Base-by-base conservation (phyloP, 37 sponge, comb jelly and placozoan species). In the Crambe crambe region DNA sequence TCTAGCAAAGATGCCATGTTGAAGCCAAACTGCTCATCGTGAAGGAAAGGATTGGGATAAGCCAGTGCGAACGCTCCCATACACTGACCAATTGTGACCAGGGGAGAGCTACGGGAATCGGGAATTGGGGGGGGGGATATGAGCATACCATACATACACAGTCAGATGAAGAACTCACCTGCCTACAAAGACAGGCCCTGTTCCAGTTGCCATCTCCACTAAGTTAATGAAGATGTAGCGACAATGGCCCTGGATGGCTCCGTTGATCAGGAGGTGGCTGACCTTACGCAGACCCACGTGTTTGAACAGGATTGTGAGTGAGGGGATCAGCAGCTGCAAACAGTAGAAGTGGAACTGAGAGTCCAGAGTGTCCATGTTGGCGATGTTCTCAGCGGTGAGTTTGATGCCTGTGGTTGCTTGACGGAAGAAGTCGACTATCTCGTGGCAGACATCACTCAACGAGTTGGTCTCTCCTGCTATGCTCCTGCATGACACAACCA, bases 31-130 rank as follows among this genome's bases (percentile, higher is more conserved):
- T 23, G 15, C 0, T 47, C 18, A 10, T 68, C 41, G n/a, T 86
- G 75, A 10, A 74, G 68, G 67, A 78, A 78, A 21, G 57, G 68
- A 18, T 68, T 56, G 21, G 80, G 86, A 41, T 69, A 79, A 22
- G 56, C 74, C 54, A 61, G 68, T 26, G 80, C 54, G 35, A 87
- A 67, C 43, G 74, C 66, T 3, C 80, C 80, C 68, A 86, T 42
- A 41, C 87, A 87, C 60, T 58, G 31, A 15, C 87, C 87, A 76
- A 87, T 80, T 20, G 58, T 35, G 42, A 80, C 39, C 25, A 87
- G 54, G 1, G 81, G 68, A 75, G 68, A 69, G 36, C 86, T 86
- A 75, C 17, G 30, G n/a, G n/a, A 57, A 37, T n/a, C 69, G 20
- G 37, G 37, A 66, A 30, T 31, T 18, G 37, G 3, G 12, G 12